These are phyloP conservation scores for Nasonia longicornis DNA, from an alignment of 1,140 invertebrate genomes.

Conservation along the genomic window DNA sequence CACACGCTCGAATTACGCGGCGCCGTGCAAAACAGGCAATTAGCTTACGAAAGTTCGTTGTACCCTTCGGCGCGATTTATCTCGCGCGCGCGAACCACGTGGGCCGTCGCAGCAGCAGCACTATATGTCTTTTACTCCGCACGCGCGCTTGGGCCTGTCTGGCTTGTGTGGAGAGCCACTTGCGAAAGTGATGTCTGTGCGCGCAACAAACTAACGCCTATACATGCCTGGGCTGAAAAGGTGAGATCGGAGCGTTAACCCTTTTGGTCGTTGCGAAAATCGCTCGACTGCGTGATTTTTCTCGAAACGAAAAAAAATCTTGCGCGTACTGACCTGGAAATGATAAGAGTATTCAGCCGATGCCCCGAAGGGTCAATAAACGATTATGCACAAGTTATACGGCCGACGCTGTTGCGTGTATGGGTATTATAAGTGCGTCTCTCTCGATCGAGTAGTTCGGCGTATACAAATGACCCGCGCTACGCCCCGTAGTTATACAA, in stretches of 20 bases:
- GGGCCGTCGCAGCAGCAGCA: slow-evolving; percentile 9
- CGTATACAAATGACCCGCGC: background rate
- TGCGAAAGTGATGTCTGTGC: background rate
- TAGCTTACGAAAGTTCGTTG: slow-evolving; percentile 45
- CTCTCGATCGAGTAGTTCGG: too few relatives aligned
- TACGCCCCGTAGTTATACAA: background rate
- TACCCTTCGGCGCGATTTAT: slow-evolving; percentile 30
- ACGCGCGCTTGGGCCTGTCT: background rate
- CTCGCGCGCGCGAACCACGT: slow-evolving; percentile 12
- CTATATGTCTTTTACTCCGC: background rate
- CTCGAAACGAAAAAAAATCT: too few relatives aligned
- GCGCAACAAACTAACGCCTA: background rate
- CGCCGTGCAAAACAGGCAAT: slow-evolving; percentile 36
- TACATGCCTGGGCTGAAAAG: background rate
- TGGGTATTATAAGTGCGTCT: too few relatives aligned
- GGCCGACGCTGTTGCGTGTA: too few relatives aligned
- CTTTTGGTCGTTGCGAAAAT: background rate
- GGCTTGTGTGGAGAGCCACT: background rate
- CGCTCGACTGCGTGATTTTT: too few relatives aligned
- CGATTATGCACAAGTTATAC: too few relatives aligned
- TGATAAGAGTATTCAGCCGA: too few relatives aligned
- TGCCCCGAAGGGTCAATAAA: too few relatives aligned
- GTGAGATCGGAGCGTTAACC: background rate
- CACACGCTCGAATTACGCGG: slow-evolving; percentile 5
- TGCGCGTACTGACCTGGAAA: too few relatives aligned